These are phyloP conservation scores for Anisognathus igniventris DNA, from an alignment of 2,797 vertebrate species.

Conservation along the genomic window DNA sequence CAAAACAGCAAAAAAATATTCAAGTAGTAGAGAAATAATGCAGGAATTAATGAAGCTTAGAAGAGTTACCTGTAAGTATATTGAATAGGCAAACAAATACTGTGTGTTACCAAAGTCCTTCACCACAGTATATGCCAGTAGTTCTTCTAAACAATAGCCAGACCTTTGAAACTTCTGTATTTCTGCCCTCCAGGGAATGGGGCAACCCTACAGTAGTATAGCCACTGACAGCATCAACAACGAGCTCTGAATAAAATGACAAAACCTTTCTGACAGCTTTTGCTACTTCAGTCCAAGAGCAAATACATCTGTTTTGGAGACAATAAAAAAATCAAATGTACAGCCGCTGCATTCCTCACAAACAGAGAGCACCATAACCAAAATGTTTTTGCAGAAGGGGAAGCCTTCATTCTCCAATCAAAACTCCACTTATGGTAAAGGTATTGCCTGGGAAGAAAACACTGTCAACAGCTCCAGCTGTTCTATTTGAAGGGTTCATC, in stretches of 20 bases:
- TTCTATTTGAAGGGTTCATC: not conserved
- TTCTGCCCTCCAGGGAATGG: not conserved
- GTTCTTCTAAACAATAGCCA: not conserved
- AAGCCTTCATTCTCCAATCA: not conserved
- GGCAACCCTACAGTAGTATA: not conserved
- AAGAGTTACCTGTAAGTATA: not conserved
- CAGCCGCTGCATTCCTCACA: not conserved
- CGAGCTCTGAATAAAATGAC: not conserved
- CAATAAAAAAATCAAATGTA: not conserved
- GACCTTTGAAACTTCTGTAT: not conserved
- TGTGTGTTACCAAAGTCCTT: not conserved
- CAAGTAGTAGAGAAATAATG: not conserved
- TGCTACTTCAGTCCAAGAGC: not conserved
- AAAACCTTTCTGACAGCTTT: not conserved
- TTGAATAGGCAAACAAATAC: not conserved
- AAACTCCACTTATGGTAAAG: not conserved
- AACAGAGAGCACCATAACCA: not conserved
- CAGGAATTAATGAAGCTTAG: not conserved
- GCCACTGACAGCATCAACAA: rapidly evolving
- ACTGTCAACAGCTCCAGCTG: not conserved
- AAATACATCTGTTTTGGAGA: not conserved
- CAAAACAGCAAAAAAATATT: not conserved
- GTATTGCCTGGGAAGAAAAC: not conserved
- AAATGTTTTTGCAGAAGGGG: not conserved
- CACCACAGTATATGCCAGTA: not conserved